These are phyloP conservation scores for Rhizomys pruinosus DNA, from an alignment of 2,113 vertebrate species.

Conservation along the genomic window DNA sequence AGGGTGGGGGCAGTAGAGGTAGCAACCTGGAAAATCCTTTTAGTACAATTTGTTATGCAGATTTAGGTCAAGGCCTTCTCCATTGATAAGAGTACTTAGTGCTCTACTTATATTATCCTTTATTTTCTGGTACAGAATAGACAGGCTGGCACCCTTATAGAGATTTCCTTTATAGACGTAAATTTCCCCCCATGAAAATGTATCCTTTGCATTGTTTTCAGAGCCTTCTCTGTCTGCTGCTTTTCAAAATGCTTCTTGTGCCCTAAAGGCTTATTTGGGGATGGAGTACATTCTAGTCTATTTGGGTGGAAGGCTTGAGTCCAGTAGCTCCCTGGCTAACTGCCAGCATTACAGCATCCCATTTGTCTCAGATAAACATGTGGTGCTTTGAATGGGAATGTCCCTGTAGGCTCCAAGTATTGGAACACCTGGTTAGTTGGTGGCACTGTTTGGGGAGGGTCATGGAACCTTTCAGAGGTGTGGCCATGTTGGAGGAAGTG, in stretches of 20 bases:
- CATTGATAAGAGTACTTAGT: not conserved
- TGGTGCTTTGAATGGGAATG: too few species aligned
- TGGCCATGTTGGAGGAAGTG: too few species aligned
- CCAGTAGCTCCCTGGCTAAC: not conserved
- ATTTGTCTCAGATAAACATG: not conserved
- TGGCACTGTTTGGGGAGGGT: too few species aligned
- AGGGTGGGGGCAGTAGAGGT: not conserved
- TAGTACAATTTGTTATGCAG: not conserved
- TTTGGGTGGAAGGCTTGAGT: not conserved
- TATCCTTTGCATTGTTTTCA: not conserved
- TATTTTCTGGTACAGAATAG: not conserved
- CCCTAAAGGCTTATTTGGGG: too few species aligned
- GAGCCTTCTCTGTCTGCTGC: not conserved
- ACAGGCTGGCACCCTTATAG: not conserved
- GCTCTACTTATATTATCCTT: not conserved
- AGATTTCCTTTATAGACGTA: not conserved
- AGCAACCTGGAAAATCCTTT: not conserved
- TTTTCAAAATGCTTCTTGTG: not conserved
- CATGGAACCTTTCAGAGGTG: too few species aligned
- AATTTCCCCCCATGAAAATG: not conserved
- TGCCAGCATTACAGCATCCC: accelerated
- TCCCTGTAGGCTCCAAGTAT: too few species aligned
- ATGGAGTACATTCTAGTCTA: not conserved
- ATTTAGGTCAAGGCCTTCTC: not conserved
- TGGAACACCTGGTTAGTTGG: too few species aligned